Conservation (phyloP, 2,888 invertebrate genomes). For the Masnerella sp. region DNA sequence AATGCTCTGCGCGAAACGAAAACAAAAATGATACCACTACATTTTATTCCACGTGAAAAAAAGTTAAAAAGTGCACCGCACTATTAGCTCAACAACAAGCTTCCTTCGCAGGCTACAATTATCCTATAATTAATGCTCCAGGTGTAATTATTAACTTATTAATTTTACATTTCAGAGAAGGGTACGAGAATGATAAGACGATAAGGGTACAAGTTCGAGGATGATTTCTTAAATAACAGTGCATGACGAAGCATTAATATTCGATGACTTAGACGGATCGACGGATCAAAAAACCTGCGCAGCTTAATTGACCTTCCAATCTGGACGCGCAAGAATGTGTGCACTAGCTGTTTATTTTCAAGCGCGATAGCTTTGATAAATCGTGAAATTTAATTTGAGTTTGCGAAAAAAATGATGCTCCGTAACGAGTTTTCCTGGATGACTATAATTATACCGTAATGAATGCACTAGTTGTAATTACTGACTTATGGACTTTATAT, state of each 20-base stretch:
- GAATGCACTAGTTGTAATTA: slow-evolving; percentile 33
- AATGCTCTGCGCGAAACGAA: slow-evolving; percentile 8
- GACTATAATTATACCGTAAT: slow-evolving; percentile 32
- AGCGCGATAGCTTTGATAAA: slow-evolving; percentile 1
- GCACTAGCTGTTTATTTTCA: background rate
- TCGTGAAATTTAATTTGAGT: slow-evolving; percentile 13
- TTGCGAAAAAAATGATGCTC: slow-evolving; percentile 4
- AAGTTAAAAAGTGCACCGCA: slow-evolving; percentile 27
- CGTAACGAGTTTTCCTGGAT: slow-evolving; percentile 24
- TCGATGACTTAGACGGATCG: slow-evolving; percentile 20
- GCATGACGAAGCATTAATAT: slow-evolving; percentile 34
- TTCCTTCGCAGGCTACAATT: slow-evolving; percentile 27
- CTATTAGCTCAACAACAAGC: slow-evolving; percentile 20
- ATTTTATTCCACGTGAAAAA: slow-evolving; percentile 21
- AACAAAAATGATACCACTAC: slow-evolving; percentile 22
- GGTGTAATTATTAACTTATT: slow-evolving; percentile 49
- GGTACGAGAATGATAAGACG: slow-evolving; percentile 33
- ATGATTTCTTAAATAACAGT: slow-evolving; percentile 25
- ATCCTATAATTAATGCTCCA: slow-evolving; percentile 30
- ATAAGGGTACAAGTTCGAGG: slow-evolving; percentile 28
- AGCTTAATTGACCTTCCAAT: slow-evolving; percentile 27
- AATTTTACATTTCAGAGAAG: slow-evolving; percentile 33
- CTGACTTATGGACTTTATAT: slow-evolving; percentile 22
- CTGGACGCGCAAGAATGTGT: background rate
- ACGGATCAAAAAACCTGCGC: slow-evolving; percentile 16